These are phyloP conservation scores for Calcarius lapponicus DNA, from an alignment of 2,797 vertebrate species.

Conservation along the genomic window DNA sequence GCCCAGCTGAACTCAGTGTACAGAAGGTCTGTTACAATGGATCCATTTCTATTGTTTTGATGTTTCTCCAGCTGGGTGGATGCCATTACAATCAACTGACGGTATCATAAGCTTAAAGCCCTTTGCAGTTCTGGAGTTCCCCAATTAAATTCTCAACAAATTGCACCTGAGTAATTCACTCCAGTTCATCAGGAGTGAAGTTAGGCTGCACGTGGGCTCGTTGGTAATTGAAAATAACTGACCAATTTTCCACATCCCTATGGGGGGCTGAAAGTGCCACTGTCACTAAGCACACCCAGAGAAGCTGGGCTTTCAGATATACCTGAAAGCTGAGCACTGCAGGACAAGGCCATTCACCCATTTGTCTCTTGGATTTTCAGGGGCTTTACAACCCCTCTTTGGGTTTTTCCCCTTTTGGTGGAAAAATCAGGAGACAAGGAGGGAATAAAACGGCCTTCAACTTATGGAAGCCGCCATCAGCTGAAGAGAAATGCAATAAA, in stretches of 20 bases:
- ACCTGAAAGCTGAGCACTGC: neutral
- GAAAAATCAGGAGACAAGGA: neutral
- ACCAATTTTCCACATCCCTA: neutral
- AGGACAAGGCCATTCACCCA: conserved; percentile 2
- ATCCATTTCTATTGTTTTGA: neutral
- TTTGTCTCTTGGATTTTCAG: neutral
- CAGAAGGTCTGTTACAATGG: neutral
- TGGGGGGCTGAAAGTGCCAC: neutral
- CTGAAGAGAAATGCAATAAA: neutral
- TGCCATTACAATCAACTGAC: neutral
- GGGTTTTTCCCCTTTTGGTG: neutral
- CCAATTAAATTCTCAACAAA: neutral
- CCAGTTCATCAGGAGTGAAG: neutral
- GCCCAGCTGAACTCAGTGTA: neutral
- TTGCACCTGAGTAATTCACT: neutral
- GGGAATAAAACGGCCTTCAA: neutral
- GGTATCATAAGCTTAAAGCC: neutral
- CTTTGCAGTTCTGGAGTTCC: neutral
- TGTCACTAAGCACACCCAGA: neutral
- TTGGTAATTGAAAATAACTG: neutral
- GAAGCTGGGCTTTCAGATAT: neutral
- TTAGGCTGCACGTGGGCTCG: rapidly evolving
- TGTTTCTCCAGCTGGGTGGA: neutral
- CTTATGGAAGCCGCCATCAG: neutral
- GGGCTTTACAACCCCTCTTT: neutral